Percentiles rank a stretch among this genome's conserved stretches.
Evolutionary conservation across 2,888 invertebrate genomes (phyloP).

Genomic region (Itoplectis maculator): DNA sequence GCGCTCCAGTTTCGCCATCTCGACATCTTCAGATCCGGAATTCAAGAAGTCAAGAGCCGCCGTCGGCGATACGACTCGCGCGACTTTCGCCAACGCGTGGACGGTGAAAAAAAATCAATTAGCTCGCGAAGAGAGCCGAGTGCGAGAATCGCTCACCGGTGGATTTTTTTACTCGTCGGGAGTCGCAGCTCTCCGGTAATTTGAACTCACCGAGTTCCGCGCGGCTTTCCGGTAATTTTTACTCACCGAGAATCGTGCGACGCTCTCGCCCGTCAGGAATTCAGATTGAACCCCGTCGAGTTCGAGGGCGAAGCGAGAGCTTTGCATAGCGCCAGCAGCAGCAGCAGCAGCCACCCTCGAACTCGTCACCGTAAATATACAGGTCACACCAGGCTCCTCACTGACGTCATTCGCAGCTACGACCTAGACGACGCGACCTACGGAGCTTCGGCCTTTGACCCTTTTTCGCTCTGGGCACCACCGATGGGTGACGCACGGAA

Average conservation of each 20-base stretch:
- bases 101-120: too few relatives aligned
- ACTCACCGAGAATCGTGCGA: slow-evolving; percentile 25
- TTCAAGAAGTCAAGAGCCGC: too few relatives aligned
- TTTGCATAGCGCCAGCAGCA: slow-evolving; percentile 39
- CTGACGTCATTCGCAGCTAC: slow-evolving; percentile 60
- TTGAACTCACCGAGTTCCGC: too few relatives aligned
- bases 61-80: too few relatives aligned
- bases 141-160: too few relatives aligned
- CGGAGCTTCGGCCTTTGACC: slow-evolving; percentile 44
- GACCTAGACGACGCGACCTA: slow-evolving; percentile 43
- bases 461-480: slow-evolving; percentile 29
- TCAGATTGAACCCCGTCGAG: slow-evolving; percentile 42
- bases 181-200: too few relatives aligned
- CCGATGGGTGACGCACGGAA: neutral
- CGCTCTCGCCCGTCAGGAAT: slow-evolving; percentile 27
- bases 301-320: neutral
- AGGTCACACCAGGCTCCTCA: slow-evolving; percentile 51
- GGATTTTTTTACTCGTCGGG: too few relatives aligned
- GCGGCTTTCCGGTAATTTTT: too few relatives aligned
- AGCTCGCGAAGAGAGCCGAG: too few relatives aligned
- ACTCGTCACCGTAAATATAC: slow-evolving; percentile 55
- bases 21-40: too few relatives aligned
- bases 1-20: too few relatives aligned
- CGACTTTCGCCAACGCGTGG: too few relatives aligned
- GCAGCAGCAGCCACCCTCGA: slow-evolving; percentile 49